Evolutionary conservation across 2,113 vertebrate species (phyloP).

Genomic region (Todiramphus saurophagus): DNA sequence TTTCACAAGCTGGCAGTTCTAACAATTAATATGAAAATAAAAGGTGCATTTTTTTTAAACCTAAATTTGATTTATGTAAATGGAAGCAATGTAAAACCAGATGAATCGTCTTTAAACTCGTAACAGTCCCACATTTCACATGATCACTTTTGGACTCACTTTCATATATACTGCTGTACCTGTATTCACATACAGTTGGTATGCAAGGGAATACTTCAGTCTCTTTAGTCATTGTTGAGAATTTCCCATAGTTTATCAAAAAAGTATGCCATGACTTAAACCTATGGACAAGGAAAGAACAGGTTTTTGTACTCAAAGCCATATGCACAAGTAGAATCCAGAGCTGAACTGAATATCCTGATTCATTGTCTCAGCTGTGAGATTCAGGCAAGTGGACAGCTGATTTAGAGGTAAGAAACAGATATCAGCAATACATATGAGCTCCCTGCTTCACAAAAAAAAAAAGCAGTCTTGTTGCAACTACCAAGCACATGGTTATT

Average conservation of each 20-base stretch:
- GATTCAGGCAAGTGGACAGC: not conserved
- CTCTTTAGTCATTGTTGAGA: not conserved
- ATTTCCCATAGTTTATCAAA: not conserved
- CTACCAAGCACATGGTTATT: not conserved
- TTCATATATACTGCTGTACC: not conserved
- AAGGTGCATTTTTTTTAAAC: not conserved
- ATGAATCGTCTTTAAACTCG: not conserved
- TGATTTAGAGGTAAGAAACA: not conserved
- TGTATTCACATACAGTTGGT: not conserved
- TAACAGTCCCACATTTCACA: not conserved
- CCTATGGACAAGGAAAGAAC: not conserved
- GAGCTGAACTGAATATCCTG: not conserved
- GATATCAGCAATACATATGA: not conserved
- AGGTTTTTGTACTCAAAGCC: not conserved
- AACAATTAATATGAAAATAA: not conserved
- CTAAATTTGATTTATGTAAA: not conserved
- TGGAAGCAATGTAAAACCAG: not conserved
- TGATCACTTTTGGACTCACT: not conserved
- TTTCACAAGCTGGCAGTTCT: constrained; percentile 2
- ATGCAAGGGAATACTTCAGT: not conserved
- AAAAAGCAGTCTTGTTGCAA: too few relatives aligned
- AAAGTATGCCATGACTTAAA: not conserved
- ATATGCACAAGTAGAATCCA: not conserved
- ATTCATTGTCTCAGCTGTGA: not conserved
- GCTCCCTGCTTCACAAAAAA: not conserved